phyloP scores from a whole-genome alignment of 2,888 invertebrate species.

The Stenodera caucasica region DNA sequence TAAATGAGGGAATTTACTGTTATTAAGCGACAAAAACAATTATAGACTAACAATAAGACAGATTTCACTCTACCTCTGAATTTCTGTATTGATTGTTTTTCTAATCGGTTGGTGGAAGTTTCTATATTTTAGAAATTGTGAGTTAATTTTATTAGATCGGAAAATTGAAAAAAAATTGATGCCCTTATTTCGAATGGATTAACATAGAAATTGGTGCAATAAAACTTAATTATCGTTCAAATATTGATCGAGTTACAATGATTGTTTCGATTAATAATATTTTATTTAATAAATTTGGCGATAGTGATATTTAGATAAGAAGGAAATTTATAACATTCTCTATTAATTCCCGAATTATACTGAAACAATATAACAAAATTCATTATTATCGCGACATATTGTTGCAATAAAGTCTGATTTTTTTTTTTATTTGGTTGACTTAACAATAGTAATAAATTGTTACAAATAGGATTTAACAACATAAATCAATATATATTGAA shows the following conservation, averaged over 20 bases:
- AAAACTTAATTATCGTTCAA: constrained; percentile 3
- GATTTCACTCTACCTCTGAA: too few species aligned
- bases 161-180: background rate
- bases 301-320: background rate
- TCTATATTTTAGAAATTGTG: too few species aligned
- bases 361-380: background rate
- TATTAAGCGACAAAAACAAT: too few species aligned
- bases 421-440: background rate
- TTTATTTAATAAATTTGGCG: background rate
- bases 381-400: background rate
- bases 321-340: background rate
- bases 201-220: background rate
- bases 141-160: too few species aligned
- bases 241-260: background rate
- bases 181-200: background rate
- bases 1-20: too few species aligned
- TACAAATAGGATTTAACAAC: background rate
- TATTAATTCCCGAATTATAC: background rate
- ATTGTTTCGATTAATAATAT: constrained; percentile 5
- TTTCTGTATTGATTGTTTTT: too few species aligned
- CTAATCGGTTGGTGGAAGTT: too few species aligned
- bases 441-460: background rate
- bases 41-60: too few species aligned
- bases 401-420: background rate
- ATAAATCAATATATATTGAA: background rate